Conservation (phyloP, 2,113 vertebrate species). For the Lasiurus cinereus region DNA sequence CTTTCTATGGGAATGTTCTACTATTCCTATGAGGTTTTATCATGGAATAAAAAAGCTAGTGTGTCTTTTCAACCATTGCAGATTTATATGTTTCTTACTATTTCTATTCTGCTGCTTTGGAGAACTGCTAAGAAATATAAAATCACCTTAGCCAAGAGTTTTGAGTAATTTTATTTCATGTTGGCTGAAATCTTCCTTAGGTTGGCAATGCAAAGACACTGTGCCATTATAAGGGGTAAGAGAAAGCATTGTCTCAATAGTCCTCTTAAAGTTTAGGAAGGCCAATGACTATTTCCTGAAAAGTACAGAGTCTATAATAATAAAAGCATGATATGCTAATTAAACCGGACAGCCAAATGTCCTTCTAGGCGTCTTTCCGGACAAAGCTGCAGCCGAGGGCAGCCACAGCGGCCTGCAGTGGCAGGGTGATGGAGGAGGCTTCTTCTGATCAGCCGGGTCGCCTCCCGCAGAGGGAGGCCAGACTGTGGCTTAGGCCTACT, state of each 20-base stretch:
- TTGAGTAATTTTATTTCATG: conserved; percentile 15
- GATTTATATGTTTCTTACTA: conserved; percentile 50
- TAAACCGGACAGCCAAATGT: no score
- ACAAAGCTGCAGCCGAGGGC: no score
- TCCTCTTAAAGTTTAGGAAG: conserved; percentile 43
- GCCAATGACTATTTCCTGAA: conserved; percentile 50
- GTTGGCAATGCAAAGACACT: conserved; percentile 40
- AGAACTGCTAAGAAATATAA: conserved; percentile 64
- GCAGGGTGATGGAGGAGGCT: no score
- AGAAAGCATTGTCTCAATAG: conserved; percentile 31
- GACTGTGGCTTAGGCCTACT: no score
- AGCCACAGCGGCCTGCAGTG: no score
- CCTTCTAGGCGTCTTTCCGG: no score
- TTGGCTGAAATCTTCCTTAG: conserved; percentile 39
- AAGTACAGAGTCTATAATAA: not conserved
- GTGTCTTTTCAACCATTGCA: conserved; percentile 45
- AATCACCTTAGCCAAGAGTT: conserved; percentile 50
- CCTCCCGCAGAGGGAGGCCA: no score
- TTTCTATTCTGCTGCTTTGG: conserved; percentile 53
- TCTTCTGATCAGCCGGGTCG: no score
- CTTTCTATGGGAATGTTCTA: not conserved
- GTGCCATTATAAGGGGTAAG: not conserved
- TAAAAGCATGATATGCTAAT: no score
- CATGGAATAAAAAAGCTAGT: conserved; percentile 55
- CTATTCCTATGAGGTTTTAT: conserved; percentile 42